phyloP scores from a whole-genome alignment of 2,888 invertebrate genomes.

The Pegoplata infirma region DNA sequence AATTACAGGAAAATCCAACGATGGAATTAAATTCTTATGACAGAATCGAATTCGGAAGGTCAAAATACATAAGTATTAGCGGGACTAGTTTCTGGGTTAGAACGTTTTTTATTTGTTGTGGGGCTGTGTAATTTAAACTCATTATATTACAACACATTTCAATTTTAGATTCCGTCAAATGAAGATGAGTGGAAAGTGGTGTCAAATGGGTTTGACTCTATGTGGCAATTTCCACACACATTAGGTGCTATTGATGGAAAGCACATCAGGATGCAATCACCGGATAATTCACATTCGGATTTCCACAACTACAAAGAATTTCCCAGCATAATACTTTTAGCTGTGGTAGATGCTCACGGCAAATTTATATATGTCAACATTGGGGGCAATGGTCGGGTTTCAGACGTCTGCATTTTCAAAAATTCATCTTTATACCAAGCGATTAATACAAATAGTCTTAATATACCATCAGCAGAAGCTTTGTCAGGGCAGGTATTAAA shows the following conservation, averaged over 20 bases:
- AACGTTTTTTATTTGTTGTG: too few species aligned
- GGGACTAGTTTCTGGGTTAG: too few species aligned
- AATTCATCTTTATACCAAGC: neutral
- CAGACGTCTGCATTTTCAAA: neutral
- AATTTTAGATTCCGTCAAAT: neutral
- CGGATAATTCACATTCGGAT: neutral
- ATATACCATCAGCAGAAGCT: slow-evolving; percentile 9
- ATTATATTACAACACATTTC: too few species aligned
- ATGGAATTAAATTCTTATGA: too few species aligned
- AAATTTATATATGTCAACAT: slow-evolving; percentile 27
- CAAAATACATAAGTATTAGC: too few species aligned
- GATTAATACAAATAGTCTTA: neutral
- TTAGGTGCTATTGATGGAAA: too few species aligned
- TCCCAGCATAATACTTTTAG: slow-evolving; percentile 36
- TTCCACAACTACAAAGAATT: slow-evolving; percentile 28
- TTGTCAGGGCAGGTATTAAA: slow-evolving; percentile 1
- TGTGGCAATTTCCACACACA: too few species aligned
- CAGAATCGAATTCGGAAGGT: too few species aligned
- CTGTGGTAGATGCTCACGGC: slow-evolving; percentile 17
- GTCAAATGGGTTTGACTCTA: neutral
- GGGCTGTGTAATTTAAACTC: too few species aligned
- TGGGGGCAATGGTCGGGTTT: slow-evolving; percentile 16
- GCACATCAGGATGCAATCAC: slow-evolving; percentile 12
- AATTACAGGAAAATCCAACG: too few species aligned
- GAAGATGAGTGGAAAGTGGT: slow-evolving; percentile 5